Evolutionary conservation across 2,113 vertebrate species (phyloP), one percentile per base, ranked within the genome.

Genomic region (Sinocyclocheilus maitianheensis): DNA sequence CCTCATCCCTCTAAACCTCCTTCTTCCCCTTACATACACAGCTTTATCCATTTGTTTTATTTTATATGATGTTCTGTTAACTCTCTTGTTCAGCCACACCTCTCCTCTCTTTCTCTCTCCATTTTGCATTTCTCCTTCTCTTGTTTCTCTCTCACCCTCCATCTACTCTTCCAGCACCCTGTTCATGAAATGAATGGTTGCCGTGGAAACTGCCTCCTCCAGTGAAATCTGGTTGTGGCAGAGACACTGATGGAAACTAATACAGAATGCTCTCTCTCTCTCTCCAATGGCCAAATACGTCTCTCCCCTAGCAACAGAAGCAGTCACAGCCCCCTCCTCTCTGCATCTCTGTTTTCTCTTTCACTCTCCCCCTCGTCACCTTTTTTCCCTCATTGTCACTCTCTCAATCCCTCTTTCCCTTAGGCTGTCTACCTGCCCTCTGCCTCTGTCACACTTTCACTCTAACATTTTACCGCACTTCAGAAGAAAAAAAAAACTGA

Each of bases 191-290:
- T 93, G 93, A 93, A 94, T 94, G 92, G 94, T 96, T 95, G 91
- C 94, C 89, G 65, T 94, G 92, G 94, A 92, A 95, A 95, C 95
- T 92, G 87, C 90, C 91, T 94, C 91, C 91, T 93, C 90, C 87
- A 86, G 90, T 94, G 67, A 83, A 58, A 55, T 72, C 65, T 24
- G 91, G 90, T 87, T 92, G 89, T 89, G 91, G 89, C 90, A 87
- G 90, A 91, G 93, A 93, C 92, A 92, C 88, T 94, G 91, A 94
- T 92, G 85, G 91, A 93, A 92, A 94, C 93, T 92, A 92, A 92
- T 91, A 90, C 90, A 93, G 87, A 88, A 86, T 91, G 87, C 91
- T 86, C 90, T 89, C 85, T 81, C 86, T 87, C 81, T 60, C 85
- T 89, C 63, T 77, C 84, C 77, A 43, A 67, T 81, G 46, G 77